Conservation (phyloP, 2,113 vertebrate genomes). For the Lipophrys pholis region DNA sequence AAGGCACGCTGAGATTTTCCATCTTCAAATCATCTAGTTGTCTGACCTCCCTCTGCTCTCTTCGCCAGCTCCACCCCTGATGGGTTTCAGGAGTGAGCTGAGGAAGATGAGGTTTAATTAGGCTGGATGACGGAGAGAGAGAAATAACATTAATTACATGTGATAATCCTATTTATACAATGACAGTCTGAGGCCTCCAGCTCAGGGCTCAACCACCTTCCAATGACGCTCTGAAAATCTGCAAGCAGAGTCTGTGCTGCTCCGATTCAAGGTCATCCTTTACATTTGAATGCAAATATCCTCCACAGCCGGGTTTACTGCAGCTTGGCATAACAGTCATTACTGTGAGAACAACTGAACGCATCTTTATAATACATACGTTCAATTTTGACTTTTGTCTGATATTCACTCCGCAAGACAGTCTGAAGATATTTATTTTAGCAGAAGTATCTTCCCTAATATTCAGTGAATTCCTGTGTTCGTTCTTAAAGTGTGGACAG, state of each 20-base stretch:
- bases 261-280: constrained; percentile 4
- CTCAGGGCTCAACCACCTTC: constrained; percentile 14
- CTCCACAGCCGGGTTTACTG: too few species aligned
- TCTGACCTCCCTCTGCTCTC: constrained; percentile 1
- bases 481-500: too few species aligned
- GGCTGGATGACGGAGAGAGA: constrained; percentile 34
- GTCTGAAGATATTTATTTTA: too few species aligned
- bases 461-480: too few species aligned
- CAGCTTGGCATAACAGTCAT: too few species aligned
- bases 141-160: constrained; percentile 57
- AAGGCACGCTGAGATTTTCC: constrained; percentile 19
- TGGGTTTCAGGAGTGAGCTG: constrained; percentile 37
- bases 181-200: constrained; percentile 17
- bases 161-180: constrained; percentile 43
- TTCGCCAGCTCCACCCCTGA: constrained; percentile 4
- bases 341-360: too few species aligned
- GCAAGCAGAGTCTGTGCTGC: not conserved
- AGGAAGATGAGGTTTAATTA: constrained; percentile 47
- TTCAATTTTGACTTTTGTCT: too few species aligned
- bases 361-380: too few species aligned
- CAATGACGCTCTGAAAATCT: constrained; percentile 43
- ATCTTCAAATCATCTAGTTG: constrained; percentile 13
- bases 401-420: too few species aligned
- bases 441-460: too few species aligned
- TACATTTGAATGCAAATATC: constrained; percentile 3